Evolutionary conservation across 2,113 vertebrate genomes (phyloP).

Genomic region (Butastur rufipennis): DNA sequence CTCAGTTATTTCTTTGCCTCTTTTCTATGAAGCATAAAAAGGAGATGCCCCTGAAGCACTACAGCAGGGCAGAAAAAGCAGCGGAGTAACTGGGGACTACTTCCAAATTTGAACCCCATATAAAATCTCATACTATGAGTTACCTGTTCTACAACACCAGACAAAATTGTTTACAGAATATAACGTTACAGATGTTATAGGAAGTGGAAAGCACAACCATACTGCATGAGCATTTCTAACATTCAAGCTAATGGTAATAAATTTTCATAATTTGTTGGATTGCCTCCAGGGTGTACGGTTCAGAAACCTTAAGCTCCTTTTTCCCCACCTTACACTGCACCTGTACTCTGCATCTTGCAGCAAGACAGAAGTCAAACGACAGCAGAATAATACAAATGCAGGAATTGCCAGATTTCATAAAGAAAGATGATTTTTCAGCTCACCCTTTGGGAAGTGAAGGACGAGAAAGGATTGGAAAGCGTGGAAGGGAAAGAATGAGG

Average conservation of each 20-base stretch:
- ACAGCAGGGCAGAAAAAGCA: not conserved
- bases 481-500: constrained; percentile 88
- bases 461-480: constrained; percentile 90
- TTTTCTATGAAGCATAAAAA: not conserved
- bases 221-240: not conserved
- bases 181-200: not conserved
- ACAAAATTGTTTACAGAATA: not conserved
- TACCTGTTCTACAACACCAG: not conserved
- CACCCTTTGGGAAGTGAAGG: constrained; percentile 89
- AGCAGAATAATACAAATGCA: not conserved
- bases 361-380: not conserved
- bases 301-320: not conserved
- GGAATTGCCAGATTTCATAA: not conserved
- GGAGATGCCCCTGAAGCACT: not conserved
- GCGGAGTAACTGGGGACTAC: not conserved
- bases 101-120: not conserved
- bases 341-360: not conserved
- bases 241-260: not conserved
- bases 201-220: not conserved
- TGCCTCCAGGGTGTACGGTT: not conserved
- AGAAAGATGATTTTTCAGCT: constrained; percentile 70
- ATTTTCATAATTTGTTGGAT: not conserved
- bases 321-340: not conserved
- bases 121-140: not conserved
- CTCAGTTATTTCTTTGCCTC: not conserved